phyloP scores from a whole-genome alignment of 1,140 invertebrate species.

The Caenorhabditis latens region DNA sequence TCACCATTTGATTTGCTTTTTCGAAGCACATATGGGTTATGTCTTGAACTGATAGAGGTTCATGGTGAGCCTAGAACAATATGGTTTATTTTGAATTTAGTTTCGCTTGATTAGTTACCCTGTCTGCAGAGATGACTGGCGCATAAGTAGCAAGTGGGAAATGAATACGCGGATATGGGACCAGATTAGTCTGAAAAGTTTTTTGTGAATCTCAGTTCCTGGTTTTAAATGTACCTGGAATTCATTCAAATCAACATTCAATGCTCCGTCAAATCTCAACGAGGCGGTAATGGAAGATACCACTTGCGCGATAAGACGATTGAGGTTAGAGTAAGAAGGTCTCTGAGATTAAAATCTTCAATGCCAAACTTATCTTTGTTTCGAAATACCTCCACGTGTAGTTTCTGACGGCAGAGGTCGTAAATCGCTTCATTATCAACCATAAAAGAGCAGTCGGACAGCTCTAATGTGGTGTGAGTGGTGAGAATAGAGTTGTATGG shows the following conservation, averaged over 20 bases:
- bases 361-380: background rate
- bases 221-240: constrained; percentile 80
- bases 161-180: constrained; percentile 81
- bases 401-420: constrained; percentile 83
- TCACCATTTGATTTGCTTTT: constrained; percentile 49
- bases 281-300: constrained; percentile 88
- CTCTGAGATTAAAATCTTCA: constrained; percentile 80
- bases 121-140: constrained; percentile 84
- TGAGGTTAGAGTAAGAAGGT: constrained; percentile 86
- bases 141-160: constrained; percentile 87
- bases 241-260: constrained; percentile 88
- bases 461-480: constrained; percentile 85
- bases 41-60: constrained; percentile 40
- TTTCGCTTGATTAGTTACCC: constrained; percentile 83
- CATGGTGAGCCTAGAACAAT: constrained; percentile 36
- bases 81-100: background rate
- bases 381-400: constrained; percentile 78
- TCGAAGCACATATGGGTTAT: constrained; percentile 52
- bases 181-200: constrained; percentile 82
- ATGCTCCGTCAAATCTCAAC: constrained; percentile 87
- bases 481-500: constrained; percentile 83
- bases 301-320: constrained; percentile 86
- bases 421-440: constrained; percentile 89
- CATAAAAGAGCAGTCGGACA: constrained; percentile 86
- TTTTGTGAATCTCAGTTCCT: background rate